These are phyloP conservation scores for Sula dactylatra DNA, from an alignment of 2,113 vertebrate genomes.

Conservation along the genomic window DNA sequence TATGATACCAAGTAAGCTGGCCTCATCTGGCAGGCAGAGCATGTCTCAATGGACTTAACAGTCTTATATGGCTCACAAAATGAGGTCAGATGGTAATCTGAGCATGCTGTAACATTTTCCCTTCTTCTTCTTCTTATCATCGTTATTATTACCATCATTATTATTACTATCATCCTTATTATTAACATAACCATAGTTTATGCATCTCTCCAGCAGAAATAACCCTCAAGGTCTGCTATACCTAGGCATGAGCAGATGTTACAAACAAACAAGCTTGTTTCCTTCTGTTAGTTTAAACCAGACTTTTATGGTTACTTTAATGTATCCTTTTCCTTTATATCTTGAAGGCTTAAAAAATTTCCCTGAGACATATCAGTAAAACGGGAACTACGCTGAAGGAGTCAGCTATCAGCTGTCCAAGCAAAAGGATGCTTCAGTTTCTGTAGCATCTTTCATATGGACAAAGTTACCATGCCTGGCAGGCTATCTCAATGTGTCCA, in stretches of 20 bases:
- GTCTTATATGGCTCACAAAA: not conserved
- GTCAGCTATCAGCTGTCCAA: not conserved
- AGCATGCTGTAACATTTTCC: not conserved
- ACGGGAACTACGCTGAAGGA: not conserved
- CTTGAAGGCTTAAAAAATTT: slow-evolving; percentile 9
- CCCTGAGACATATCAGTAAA: not conserved
- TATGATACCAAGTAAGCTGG: not conserved
- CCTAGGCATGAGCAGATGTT: not conserved
- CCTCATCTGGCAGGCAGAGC: not conserved
- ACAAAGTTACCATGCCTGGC: not conserved
- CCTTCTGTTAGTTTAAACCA: not conserved
- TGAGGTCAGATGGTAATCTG: not conserved
- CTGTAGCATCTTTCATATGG: not conserved
- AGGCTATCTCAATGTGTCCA: slow-evolving; percentile 13
- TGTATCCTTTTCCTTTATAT: not conserved
- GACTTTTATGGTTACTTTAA: not conserved
- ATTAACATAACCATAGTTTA: not conserved
- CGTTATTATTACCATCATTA: not conserved
- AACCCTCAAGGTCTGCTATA: not conserved
- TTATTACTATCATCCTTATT: not conserved
- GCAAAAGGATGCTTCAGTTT: not conserved
- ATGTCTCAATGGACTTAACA: not conserved
- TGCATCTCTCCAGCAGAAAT: not conserved
- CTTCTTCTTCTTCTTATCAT: not conserved
- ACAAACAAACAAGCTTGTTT: not conserved